A percentile compares a stretch with the other conserved stretches of the same genome.
Conservation (phyloP, 2,113 vertebrate genomes). For the Morphnarchus princeps region DNA sequence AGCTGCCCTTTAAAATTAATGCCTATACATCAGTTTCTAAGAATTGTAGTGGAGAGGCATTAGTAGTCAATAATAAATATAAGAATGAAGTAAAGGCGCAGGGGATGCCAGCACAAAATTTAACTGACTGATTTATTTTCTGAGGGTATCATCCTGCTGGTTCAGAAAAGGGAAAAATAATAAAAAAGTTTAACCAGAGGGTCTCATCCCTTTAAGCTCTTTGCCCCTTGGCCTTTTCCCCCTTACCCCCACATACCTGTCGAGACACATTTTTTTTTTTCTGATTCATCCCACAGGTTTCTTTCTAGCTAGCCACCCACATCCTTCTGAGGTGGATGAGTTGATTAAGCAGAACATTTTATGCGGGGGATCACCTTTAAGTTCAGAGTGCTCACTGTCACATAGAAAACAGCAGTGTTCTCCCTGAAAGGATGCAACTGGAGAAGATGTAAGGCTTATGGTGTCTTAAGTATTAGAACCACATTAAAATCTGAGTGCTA, state of each 20-base stretch:
- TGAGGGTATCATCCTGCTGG: not conserved
- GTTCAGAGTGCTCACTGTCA: not conserved
- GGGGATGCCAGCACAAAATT: not conserved
- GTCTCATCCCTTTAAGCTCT: not conserved
- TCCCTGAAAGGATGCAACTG: not conserved
- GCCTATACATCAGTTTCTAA: not conserved
- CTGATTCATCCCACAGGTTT: not conserved
- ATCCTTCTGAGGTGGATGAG: not conserved
- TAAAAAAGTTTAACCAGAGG: not conserved
- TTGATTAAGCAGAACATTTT: not conserved
- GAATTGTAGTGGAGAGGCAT: not conserved
- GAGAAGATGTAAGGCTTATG: not conserved
- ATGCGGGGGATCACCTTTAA: not conserved
- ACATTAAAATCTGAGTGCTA: not conserved
- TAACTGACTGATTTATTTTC: not conserved
- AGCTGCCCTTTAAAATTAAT: slow-evolving; percentile 16
- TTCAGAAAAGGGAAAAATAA: not conserved
- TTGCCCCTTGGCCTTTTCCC: not conserved
- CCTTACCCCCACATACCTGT: not conserved
- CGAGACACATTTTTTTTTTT: not conserved
- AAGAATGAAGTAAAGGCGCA: not conserved
- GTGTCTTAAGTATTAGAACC: not conserved
- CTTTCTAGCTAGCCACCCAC: slow-evolving; percentile 9
- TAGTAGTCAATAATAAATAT: not conserved
- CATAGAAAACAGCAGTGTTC: not conserved